Evolutionary conservation across 2,113 vertebrate species (phyloP), one percentile per base, ranked within the genome.

Genomic region (Rostratula benghalensis): DNA sequence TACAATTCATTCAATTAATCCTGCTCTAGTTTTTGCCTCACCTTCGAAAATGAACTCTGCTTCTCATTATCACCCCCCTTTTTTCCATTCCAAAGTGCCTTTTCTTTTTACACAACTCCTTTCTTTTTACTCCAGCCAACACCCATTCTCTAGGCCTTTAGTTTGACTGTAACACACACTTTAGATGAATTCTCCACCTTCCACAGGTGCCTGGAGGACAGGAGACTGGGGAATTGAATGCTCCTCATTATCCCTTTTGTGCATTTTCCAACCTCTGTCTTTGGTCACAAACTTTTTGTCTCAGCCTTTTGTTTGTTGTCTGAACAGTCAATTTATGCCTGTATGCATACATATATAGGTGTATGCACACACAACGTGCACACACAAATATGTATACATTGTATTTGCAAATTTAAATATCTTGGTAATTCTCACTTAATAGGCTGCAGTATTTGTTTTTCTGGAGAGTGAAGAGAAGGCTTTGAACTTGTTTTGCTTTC

Each of bases 401-500:
- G 5, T 61, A 63, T 87, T 64, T 79, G 10, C 60, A 48, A 87
- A 82, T 91, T 89, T 82, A 79, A 82, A 79, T 89, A 17, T 51
- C 43, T 17, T 20, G 30, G 69, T 76, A 89, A 84, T 71, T 89
- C 43, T 68, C 43, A 30, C 28, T 80, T 68, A 88, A 48, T 89
- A 69, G 67, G 76, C 56, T 77, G 15, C 37, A 87, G 61, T 76
- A 82, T 92, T 92, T 93, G 37, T 75, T 94, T 91, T 94, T 90
- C 73, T 92, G 67, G 33, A 67, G 73, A 83, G 51, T 63, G 64
- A 86, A 83, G 41, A 30, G 46, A 82, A n/a, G 56, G 48, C 84
- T 96, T 94, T 95, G 94, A 97, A 91, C 81, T 84, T 83, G 77
- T 94, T 97, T 94, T 93, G 64, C 61, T 97, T 75, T 95, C 78